Evolutionary conservation across 2,888 invertebrate genomes (phyloP), one percentile per base, ranked within the genome.

Genomic region (Dione vanillae): DNA sequence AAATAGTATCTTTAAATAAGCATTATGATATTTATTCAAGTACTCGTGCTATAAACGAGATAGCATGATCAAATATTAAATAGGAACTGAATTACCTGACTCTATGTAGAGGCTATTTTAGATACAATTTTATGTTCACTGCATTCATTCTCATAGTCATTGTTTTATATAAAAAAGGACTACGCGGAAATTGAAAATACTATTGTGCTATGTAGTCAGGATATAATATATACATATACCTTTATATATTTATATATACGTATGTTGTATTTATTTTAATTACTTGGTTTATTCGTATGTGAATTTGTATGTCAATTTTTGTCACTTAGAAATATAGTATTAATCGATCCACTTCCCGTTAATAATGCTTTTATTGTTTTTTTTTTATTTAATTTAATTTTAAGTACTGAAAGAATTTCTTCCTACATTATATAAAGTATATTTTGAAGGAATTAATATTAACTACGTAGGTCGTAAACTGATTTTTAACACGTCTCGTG

Each of bases 11-110:
- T 65, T 71, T 71, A 73, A 74, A 73, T 70, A 72, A 40, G 43
- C 47, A 37, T 58, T 68, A 67, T 69, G 64, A 20, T 76, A 72
- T 78, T 78, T 76, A 70, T 69, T 62, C 51, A 74, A 61, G 71
- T 6, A 16, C 56, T 56, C 59, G 64, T 70, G 69, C 62, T 58
- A 59, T 62, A 75, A 77, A 76, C 65, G 70, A 49, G 73, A 75
- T 76, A 74, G 58, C 69, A 54, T 49, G 52, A 35, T 16, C 70
- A 75, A 74, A 74, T 70, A 74, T 43, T 16, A 37, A 56, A 74
- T 43, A 56, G 41, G 66, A 27, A 19, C 8, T 49, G 16, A 11
- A 37, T 54, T 35, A 37, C 12, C 37, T 40, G 11, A 19, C 16
- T 58, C 19, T 58, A 37, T 40, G 16, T 47, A n/a, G 14, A 3